phyloP scores from a whole-genome alignment of 2,113 vertebrate species.

The Protobothrops mucrosquamatus region DNA sequence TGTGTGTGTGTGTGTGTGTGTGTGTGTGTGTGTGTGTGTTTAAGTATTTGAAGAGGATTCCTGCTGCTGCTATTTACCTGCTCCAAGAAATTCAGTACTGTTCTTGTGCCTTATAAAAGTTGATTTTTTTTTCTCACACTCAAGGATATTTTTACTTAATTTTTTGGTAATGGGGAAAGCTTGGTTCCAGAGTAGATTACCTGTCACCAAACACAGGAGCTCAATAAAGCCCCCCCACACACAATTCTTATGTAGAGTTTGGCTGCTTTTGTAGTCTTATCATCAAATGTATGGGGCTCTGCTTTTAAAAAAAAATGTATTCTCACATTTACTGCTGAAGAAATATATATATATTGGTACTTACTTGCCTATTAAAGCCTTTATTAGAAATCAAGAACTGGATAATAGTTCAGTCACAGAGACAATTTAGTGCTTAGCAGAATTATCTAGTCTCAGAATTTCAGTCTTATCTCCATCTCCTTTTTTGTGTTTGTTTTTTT shows the following conservation, averaged over 20 bases:
- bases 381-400: not conserved
- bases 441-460: not conserved
- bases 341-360: not conserved
- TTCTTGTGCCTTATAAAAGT: not conserved
- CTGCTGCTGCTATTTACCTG: not conserved
- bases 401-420: not conserved
- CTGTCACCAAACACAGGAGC: not conserved
- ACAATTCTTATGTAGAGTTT: not conserved
- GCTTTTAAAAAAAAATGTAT: not conserved
- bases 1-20: too few species aligned
- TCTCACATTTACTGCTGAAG: not conserved
- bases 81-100: not conserved
- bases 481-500: constrained; percentile 6
- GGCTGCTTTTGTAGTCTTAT: not conserved
- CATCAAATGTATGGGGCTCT: not conserved
- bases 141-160: not conserved
- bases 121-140: not conserved
- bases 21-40: not conserved
- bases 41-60: not conserved
- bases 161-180: not conserved
- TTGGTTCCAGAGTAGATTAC: not conserved
- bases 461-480: not conserved
- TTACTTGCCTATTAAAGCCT: not conserved
- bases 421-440: not conserved
- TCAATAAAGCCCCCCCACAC: not conserved